Base-by-base conservation (phyloP, 2,888 invertebrate species). In the Seira musarum region DNA sequence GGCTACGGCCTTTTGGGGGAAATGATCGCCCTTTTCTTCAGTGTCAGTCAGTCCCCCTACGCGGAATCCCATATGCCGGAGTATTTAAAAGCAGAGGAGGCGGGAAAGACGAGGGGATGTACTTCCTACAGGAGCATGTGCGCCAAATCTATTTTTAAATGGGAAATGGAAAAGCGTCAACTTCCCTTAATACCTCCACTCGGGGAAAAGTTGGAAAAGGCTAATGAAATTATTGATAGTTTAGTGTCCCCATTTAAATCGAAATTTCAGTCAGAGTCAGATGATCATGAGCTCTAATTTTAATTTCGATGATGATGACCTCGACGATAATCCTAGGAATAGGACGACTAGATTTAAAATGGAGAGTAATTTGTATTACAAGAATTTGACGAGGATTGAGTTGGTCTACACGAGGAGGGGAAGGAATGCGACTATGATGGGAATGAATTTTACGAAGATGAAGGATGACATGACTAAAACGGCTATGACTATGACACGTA, bases 1-100 rank as follows among this genome's bases (percentile, higher is more conserved):
- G 84, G 85, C 0, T 86, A 78, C 61, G 86, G 86, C 2, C 68
- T 86, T 10, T 81, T 86, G 57, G 86, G 86, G 35, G 86, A 86
- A 77, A 74, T 86, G 64, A 22, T 86, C 13, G 81, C 84, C 0
- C 40, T 86, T n/a, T 24, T 61, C 74, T 72, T 10, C 71, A 86
- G 86, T 57, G 73, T 86, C 3, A 86, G 86, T 46, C 72, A 70
- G 21, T 86, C 86, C 3, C 65, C 71, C 1, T 86, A 84, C 63
- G 83, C 86, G 0, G 81, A 84, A 40, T 80, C 78, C 57, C 86
- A 86, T 49, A 80, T 86, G 76, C 84, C 85, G 8, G 84, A 85
- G 53, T 85, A 86, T 30, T 67, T 85, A 1, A 78, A 81, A 17
- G 84, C 86, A 1, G 86, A 86, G 57, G 60, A 78, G 24, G 74